Base-by-base conservation (phyloP, 2,888 invertebrate genomes). In the Drosophila fungiperda region DNA sequence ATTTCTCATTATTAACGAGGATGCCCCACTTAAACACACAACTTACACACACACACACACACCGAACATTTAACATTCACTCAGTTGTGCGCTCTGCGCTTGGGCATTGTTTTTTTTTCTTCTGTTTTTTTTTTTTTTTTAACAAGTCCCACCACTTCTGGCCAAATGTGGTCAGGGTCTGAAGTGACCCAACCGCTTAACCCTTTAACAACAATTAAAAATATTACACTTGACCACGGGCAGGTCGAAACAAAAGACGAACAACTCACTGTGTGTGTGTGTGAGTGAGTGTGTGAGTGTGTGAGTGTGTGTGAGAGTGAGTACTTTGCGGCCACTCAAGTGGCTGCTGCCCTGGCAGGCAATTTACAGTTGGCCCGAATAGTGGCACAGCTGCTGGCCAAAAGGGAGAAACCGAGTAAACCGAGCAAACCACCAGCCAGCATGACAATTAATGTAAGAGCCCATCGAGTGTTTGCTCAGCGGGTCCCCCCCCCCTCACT, bases 161-260 rank as follows among this genome's bases (percentile, higher is more conserved):
- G 36, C 76, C 71, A 48, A 74, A 80, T 71, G 76, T 76, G 76
- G 76, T 38, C 52, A 57, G 53, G 62, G 58, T 53, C 75, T 57
- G 45, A 29, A 38, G 58, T 54, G 58, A 57, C 59, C 38, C 66
- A 40, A 36, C 67, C 59, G 74, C 82, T 89, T 84, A 86, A 86
- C 79, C 89, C 87, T 84, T 86, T 75, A 87, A 82, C 80, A 89
- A 89, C 85, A 89, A 89, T 89, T 87, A 89, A 89, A 86, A 82
- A 87, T 89, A 80, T 80, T 85, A 73, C 79, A 74, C 67, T 73
- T 78, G 78, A 76, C 83, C 76, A 76, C 55, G 62, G 58, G 45
- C 11, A 40, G 35, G 36, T 54, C 36, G 26, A 45, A 64, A 68
- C 59, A 68, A 73, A 70, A 72, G 67, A 53, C 53, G 50, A 54